A percentile compares a stretch with the other conserved stretches of the same genome.
Conservation (phyloP, 2,888 invertebrate species). For the Pinctada fucata region DNA sequence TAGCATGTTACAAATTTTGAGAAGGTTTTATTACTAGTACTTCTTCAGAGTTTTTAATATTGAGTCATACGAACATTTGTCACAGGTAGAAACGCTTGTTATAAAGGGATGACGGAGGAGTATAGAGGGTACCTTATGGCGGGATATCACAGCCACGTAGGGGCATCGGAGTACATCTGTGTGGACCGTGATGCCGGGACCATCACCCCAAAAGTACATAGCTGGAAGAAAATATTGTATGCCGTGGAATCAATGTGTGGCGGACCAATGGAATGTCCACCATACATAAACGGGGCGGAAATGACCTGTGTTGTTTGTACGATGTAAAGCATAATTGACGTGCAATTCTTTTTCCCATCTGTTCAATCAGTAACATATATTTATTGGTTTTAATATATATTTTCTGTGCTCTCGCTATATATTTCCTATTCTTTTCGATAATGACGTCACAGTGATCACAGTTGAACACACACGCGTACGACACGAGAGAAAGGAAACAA, state of each 20-base stretch:
- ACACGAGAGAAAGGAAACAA: no score
- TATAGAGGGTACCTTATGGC: constrained; percentile 54
- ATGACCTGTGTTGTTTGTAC: constrained; percentile 57
- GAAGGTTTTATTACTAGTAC: no score
- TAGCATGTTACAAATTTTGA: neutral
- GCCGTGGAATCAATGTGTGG: constrained; percentile 50
- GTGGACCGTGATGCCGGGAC: constrained; percentile 49
- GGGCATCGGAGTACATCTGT: constrained; percentile 41
- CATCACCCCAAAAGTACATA: constrained; percentile 22
- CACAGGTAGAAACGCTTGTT: constrained; percentile 38
- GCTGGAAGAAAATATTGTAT: constrained; percentile 45
- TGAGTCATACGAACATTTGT: neutral
- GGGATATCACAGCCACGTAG: constrained; percentile 25
- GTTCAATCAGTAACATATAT: no score
- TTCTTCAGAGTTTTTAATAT: no score
- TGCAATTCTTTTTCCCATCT: no score
- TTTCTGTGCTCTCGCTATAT: no score
- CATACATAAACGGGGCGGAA: constrained; percentile 44
- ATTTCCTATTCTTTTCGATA: no score
- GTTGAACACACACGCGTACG: no score
- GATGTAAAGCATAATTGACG: no score
- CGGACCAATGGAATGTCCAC: constrained; percentile 49
- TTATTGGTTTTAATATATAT: no score
- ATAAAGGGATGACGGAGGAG: constrained; percentile 49
- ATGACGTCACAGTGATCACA: no score